Base-by-base conservation (phyloP, 2,113 vertebrate genomes). In the Pteruthius melanotis region DNA sequence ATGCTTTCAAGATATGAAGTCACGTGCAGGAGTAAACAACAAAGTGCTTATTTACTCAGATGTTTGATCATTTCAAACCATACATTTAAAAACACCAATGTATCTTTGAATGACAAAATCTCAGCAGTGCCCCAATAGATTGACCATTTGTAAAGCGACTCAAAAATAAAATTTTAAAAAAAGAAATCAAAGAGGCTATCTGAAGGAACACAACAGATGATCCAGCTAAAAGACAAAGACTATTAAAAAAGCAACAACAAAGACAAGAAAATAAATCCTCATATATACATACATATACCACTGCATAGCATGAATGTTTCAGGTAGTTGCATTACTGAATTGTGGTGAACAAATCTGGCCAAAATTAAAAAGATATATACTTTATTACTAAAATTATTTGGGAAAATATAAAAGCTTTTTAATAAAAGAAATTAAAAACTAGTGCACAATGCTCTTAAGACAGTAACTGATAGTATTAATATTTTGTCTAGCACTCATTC, bases 91-190 rank as follows among this genome's bases (percentile, higher is more conserved):
- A 80, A 88, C 76, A 94, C 2, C 83, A 97, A 94, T 96, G 93
- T 96, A 96, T 96, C 88, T 94, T 96, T 95, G 93, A 94, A 95
- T 90, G 93, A 97, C 79, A 96, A 89, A 93, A 86, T 75, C 71
- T 87, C 63, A 91, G 80, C 93, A 95, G 86, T 70, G 64, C 47
- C 70, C 79, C 56, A 7, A 70, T 1, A 83, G 24, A 54, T 30
- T 47, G 79, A 88, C 17, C 35, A 16, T 70, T 83, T 77, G 47
- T 80, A 74, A 80, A 94, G 88, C 1, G 8, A 90, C 7, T 68
- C 14, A 64, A n/a, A 65, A 78, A 50, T 35, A 69, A 61, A 53
- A 59, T 11, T 26, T 2, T 11, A 54, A 49, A 42, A 42, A 30
- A 31, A 31, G 12, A 93, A 95, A 95, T 82, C 30, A 85, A 96